A percentile compares a stretch with the other conserved stretches of the same genome.
Conservation (phyloP, 2,113 vertebrate genomes). For the Zosterops japonicus region DNA sequence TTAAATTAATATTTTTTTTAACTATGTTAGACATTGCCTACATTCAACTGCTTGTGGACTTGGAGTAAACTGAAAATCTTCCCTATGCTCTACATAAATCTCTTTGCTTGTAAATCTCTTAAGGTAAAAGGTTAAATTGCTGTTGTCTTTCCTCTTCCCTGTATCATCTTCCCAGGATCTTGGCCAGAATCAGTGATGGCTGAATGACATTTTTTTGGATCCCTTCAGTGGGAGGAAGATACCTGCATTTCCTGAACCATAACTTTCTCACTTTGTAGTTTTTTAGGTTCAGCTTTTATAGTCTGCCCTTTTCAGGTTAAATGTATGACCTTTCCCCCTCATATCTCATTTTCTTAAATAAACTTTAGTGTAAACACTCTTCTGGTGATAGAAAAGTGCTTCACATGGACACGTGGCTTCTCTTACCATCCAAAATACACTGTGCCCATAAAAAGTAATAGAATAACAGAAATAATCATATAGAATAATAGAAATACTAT, state of each 20-base stretch:
- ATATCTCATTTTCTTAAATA: background rate
- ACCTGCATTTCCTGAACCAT: background rate
- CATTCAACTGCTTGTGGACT: background rate
- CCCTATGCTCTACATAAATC: accelerated
- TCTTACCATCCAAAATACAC: background rate
- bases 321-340: background rate
- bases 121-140: background rate
- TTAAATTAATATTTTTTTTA: background rate
- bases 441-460: background rate
- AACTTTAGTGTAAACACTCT: background rate
- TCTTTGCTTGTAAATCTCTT: background rate
- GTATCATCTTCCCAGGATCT: background rate
- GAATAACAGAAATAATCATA: no score
- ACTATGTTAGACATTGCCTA: accelerated
- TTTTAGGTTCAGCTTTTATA: background rate
- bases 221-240: background rate
- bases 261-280: background rate
- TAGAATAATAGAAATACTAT: no score
- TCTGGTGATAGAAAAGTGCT: background rate
- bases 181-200: background rate
- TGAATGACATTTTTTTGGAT: background rate
- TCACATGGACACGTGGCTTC: background rate
- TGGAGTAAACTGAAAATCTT: background rate
- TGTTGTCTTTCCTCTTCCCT: background rate
- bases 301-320: background rate